Evolutionary conservation across 2,888 invertebrate species (phyloP).

Genomic region (Maniola hyperantus): DNA sequence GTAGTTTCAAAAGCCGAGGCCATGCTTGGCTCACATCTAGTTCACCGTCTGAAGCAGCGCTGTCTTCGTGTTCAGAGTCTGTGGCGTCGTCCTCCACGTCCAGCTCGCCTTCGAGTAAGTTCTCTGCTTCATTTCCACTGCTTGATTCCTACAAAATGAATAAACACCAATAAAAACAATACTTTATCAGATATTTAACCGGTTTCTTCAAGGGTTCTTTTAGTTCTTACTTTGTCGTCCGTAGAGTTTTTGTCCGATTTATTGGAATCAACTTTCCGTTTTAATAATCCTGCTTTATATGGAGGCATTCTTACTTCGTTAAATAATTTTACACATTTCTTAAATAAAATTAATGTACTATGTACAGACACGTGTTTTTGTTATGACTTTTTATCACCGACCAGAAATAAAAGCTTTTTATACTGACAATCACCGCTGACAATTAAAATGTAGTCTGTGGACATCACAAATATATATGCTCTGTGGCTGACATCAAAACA

Average conservation of each 20-base stretch:
- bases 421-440: too few relatives aligned
- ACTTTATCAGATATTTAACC: background rate
- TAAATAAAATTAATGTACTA: background rate
- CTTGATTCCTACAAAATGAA: constrained; percentile 41
- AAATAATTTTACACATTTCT: background rate
- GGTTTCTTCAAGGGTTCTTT: background rate
- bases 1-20: background rate
- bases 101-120: constrained; percentile 56
- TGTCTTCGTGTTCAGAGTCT: constrained; percentile 72
- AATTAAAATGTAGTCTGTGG: too few relatives aligned
- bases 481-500: too few relatives aligned
- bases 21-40: constrained; percentile 61
- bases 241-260: constrained; percentile 42
- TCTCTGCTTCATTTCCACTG: constrained; percentile 48
- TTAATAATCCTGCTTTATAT: constrained; percentile 63
- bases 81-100: constrained; percentile 59
- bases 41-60: constrained; percentile 66
- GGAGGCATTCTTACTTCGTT: constrained; percentile 65
- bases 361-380: constrained; percentile 31
- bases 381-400: background rate
- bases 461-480: too few relatives aligned
- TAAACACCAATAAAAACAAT: background rate
- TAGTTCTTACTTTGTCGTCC: constrained; percentile 49
- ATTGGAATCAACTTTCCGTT: constrained; percentile 58
- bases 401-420: too few relatives aligned